Evolutionary conservation across 2,888 invertebrate species (phyloP).

Genomic region (Drosophila anceps): DNA sequence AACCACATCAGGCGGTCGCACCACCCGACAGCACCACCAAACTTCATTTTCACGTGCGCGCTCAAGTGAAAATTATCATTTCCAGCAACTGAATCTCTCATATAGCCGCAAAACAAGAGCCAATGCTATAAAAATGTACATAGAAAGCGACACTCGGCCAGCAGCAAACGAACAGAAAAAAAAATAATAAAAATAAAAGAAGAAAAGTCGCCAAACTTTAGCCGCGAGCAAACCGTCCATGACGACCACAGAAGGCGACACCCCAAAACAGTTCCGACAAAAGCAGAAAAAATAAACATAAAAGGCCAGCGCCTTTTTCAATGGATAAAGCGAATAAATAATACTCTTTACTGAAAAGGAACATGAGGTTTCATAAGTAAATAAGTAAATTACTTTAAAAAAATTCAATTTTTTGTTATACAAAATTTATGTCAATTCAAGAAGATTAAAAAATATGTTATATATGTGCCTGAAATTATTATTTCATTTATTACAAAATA

Average conservation of each 20-base stretch:
- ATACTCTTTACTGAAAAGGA: background rate
- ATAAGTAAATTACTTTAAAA: too few relatives aligned
- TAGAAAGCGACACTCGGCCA: slow-evolving; percentile 51
- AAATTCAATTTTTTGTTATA: too few relatives aligned
- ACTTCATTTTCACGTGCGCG: slow-evolving; percentile 63
- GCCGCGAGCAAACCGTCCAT: slow-evolving; percentile 65
- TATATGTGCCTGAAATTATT: too few relatives aligned
- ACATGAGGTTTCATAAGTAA: background rate
- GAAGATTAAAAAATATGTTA: too few relatives aligned
- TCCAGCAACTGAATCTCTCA: slow-evolving; percentile 71
- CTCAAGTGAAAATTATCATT: slow-evolving; percentile 82
- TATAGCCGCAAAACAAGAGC: slow-evolving; percentile 61
- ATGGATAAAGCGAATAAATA: background rate
- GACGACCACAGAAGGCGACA: slow-evolving; percentile 63
- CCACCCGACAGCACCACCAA: slow-evolving; percentile 10
- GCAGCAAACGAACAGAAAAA: slow-evolving; percentile 16
- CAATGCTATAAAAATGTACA: slow-evolving; percentile 71
- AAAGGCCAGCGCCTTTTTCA: slow-evolving; percentile 1
- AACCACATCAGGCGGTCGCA: slow-evolving; percentile 45
- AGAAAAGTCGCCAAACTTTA: slow-evolving; percentile 67
- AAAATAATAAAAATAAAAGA: slow-evolving; percentile 13
- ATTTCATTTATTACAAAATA: too few relatives aligned
- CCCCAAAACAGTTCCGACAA: slow-evolving; percentile 27
- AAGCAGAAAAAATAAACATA: slow-evolving; percentile 16
- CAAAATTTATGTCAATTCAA: too few relatives aligned